Evolutionary conservation across 2,797 vertebrate genomes (phyloP).

Genomic region (Carduelis carduelis): DNA sequence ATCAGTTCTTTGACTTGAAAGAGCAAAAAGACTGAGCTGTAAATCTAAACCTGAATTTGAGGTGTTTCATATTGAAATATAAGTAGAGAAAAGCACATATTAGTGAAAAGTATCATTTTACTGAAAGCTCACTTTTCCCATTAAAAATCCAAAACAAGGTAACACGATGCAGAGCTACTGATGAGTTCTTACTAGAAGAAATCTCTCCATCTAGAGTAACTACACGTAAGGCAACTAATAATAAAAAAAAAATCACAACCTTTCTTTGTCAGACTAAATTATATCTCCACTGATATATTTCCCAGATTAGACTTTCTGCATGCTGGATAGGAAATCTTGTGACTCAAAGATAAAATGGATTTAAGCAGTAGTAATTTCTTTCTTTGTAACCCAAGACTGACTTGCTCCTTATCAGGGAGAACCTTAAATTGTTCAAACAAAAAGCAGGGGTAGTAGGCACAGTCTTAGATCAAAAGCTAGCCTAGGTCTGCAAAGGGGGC

Average conservation of each 20-base stretch:
- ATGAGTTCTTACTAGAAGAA: constrained; percentile 1
- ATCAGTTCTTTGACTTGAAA: not conserved
- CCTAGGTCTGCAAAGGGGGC: constrained; percentile 12
- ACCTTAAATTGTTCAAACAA: constrained; percentile 50
- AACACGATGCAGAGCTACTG: not conserved
- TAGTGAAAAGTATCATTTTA: constrained; percentile 21
- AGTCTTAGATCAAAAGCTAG: constrained; percentile 63
- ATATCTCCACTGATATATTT: constrained; percentile 39
- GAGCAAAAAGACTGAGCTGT: not conserved
- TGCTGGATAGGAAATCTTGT: constrained; percentile 41
- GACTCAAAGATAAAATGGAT: constrained; percentile 49
- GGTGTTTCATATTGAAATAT: not conserved
- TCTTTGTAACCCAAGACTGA: constrained; percentile 59
- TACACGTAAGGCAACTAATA: constrained; percentile 9
- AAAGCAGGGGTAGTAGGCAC: constrained; percentile 50
- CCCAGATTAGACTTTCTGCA: constrained; percentile 11
- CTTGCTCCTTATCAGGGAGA: constrained; percentile 61
- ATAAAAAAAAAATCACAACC: constrained; percentile 12
- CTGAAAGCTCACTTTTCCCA: not conserved
- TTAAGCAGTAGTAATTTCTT: constrained; percentile 53
- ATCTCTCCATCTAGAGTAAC: constrained; percentile 40
- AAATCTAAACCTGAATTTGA: constrained; percentile 11
- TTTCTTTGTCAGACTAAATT: constrained; percentile 19
- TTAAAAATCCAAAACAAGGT: constrained; percentile 38
- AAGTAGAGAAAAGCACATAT: not conserved